phyloP scores from a whole-genome alignment of 2,888 invertebrate genomes.

The Netelia virgata region DNA sequence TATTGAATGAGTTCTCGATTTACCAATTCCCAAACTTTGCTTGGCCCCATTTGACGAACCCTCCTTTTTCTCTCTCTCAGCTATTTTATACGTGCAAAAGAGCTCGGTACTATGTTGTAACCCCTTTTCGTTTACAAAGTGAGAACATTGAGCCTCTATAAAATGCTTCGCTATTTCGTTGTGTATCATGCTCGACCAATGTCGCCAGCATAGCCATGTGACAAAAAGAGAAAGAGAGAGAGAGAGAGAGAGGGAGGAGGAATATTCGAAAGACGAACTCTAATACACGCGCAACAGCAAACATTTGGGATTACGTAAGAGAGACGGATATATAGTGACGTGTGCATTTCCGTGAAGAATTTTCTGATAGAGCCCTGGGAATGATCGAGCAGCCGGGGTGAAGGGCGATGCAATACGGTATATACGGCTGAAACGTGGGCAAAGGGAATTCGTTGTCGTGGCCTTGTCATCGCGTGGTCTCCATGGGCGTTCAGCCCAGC shows the following conservation, averaged over 20 bases:
- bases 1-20: slow-evolving; percentile 63
- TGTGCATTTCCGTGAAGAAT: slow-evolving; percentile 23
- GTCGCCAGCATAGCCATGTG: not conserved
- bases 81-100: not conserved
- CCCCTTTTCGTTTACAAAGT: not conserved
- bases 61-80: not conserved
- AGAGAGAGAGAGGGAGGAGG: too few species aligned
- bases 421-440: slow-evolving; percentile 13
- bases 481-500: not conserved
- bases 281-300: not conserved
- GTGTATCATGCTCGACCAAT: not conserved
- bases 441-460: slow-evolving; percentile 36
- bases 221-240: too few species aligned
- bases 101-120: not conserved
- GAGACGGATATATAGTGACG: not conserved
- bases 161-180: slow-evolving; percentile 8
- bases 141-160: slow-evolving; percentile 14
- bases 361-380: slow-evolving; percentile 32
- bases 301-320: not conserved
- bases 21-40: slow-evolving; percentile 62
- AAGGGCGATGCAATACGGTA: slow-evolving; percentile 14
- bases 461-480: not conserved
- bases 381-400: slow-evolving; percentile 22
- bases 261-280: not conserved
- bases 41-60: slow-evolving; percentile 11